Conservation (phyloP, 2,797 vertebrate species). For the Gobio occitaniae region DNA sequence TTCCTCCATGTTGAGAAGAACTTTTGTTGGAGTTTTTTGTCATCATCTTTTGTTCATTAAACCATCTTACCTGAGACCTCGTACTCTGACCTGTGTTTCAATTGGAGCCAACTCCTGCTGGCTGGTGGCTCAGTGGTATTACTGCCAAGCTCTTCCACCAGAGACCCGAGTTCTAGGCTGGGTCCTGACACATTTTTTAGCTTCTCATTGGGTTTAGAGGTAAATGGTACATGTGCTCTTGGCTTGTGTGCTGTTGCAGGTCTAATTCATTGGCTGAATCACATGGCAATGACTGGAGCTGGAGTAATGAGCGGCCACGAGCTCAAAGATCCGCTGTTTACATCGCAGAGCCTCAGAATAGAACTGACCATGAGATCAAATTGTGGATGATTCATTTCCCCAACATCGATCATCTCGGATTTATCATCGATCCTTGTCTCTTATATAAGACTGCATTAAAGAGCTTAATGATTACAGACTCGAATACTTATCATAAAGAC, state of each 20-base stretch:
- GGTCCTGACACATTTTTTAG: too few relatives aligned
- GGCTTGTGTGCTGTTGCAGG: neutral
- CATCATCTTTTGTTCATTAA: too few relatives aligned
- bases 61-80: too few relatives aligned
- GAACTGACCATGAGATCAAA: slow-evolving; percentile 4
- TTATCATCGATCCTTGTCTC: neutral
- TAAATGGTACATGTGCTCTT: neutral
- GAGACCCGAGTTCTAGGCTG: too few relatives aligned
- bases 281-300: slow-evolving; percentile 8
- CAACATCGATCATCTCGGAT: neutral
- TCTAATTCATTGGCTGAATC: slow-evolving; percentile 25
- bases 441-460: neutral
- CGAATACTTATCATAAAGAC: neutral
- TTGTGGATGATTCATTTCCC: neutral
- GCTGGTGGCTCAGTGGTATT: too few relatives aligned
- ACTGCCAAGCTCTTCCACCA: too few relatives aligned
- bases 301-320: neutral
- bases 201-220: neutral
- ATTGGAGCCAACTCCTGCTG: too few relatives aligned
- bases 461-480: neutral
- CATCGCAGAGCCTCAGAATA: neutral
- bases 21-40: too few relatives aligned
- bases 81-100: too few relatives aligned
- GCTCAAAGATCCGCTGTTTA: slow-evolving; percentile 6
- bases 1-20: too few relatives aligned